Conservation (phyloP, 2,113 vertebrate genomes). For the Atractosteus spatula region DNA sequence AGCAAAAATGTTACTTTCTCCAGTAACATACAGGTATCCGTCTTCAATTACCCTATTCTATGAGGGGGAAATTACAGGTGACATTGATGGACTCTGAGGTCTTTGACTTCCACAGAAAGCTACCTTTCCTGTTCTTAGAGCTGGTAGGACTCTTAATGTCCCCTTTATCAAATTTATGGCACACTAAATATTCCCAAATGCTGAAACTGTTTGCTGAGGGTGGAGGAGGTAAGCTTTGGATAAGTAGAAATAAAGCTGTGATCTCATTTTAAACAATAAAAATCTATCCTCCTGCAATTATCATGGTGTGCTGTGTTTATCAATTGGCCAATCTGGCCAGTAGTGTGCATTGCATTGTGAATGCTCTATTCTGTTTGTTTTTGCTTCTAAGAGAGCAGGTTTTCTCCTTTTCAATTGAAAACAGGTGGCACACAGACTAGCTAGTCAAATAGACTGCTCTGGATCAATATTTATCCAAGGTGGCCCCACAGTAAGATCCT, state of each 20-base stretch:
- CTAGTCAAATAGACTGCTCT: conserved; percentile 60
- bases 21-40: not conserved
- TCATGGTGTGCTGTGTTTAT: too few species aligned
- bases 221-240: too few species aligned
- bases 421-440: conserved; percentile 64
- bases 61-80: not conserved
- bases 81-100: not conserved
- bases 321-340: too few species aligned
- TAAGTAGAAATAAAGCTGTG: too few species aligned
- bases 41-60: not conserved
- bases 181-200: too few species aligned
- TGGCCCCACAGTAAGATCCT: conserved; percentile 33
- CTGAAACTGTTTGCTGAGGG: too few species aligned
- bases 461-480: conserved; percentile 71
- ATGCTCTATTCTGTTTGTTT: not conserved
- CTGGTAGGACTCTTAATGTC: too few species aligned
- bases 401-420: conserved; percentile 40
- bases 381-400: not conserved
- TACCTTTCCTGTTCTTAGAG: not conserved
- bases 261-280: too few species aligned
- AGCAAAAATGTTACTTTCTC: too few species aligned
- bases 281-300: too few species aligned
- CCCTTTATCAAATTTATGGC: too few species aligned
- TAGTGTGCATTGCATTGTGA: not conserved
- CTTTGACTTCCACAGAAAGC: not conserved